Base-by-base conservation (phyloP, 1,140 invertebrate genomes). In the Drosophila tristis region DNA sequence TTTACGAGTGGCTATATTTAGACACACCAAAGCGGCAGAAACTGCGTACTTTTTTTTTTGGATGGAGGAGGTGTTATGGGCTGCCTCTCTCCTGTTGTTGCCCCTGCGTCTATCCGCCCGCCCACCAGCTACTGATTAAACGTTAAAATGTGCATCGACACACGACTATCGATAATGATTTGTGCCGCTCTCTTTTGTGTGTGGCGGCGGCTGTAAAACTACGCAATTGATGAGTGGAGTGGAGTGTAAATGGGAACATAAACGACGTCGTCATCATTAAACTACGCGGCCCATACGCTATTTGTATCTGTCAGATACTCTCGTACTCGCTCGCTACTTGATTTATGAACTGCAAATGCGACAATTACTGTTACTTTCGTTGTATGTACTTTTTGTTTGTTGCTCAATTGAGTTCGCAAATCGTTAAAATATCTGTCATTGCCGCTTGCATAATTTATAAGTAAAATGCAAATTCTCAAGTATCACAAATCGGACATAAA, bases 291-390 rank as follows among this genome's bases (percentile, higher is more conserved):
- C 48, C 61, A 72, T 77, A 80, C 64, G 79, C 68, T 56, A 84
- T 84, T 84, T 84, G 80, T 84, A 84, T 79, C 80, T 84, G 80
- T 79, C 80, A 75, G 75, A 78, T 84, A 71, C 71, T 82, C 63
- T 81, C 82, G 74, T 74, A 50, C 58, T 53, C 43, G 61, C 68
- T 39, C 35, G 35, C 35, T 13, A 45, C 23, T 67, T 84, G 80
- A 84, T 82, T 84, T 84, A 82, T 82, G 74, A 78, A 74, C 68
- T 74, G 67, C 56, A 70, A 71, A 59, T 39, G 39, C 53, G 57
- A 66, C 58, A 79, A 79, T 79, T 78, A 60, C 58, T 58, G 56
- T 60, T 56, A 50, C 45, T 75, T 60, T 67, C 65, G 51, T 68
- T 81, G 63, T 65, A 13, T 39, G 35, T 13, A 13, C 5, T 39